Evolutionary conservation across 2,113 vertebrate genomes (phyloP), one percentile per base, ranked within the genome.

Genomic region (Anthoscopus minutus): DNA sequence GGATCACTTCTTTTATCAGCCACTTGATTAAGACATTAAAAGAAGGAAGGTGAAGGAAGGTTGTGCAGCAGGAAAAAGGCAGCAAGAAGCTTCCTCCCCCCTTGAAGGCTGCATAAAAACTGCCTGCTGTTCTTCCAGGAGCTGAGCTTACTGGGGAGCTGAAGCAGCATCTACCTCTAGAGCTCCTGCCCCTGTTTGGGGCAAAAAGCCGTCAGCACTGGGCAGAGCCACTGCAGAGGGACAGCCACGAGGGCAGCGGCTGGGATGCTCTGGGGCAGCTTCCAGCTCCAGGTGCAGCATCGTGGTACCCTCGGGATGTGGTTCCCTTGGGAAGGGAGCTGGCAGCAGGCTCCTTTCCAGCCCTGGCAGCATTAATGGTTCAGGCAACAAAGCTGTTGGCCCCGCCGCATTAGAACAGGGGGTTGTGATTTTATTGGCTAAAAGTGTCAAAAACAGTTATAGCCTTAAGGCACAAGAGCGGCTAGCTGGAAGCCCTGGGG

Each of bases 11-110:
- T 97, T 97, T 97, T 94, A 97, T 97, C 97, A 96, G 96, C 97
- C 92, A 83, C 97, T 97, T 97, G 97, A 97, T 98, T 97, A 98
- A 98, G 98, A 97, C 97, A 96, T 97, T 96, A 97, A 97, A 96
- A 97, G 96, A 51, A 87, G 86, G 96, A 96, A 98, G 98, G 97
- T 97, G 97, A 97, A 94, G 94, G 96, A 98, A 97, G 97, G 97
- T 95, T 97, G 96, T 92, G 92, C 57, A 17, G 86, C 62, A 84
- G 91, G 58, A 42, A 92, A 88, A 86, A 88, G 93, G 89, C 90
- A 54, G 74, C 74, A 20, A 54, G 35, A 57, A 77, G 81, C 95
- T 85, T 69, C 79, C 70, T 93, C 78, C 66, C 18, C 18, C 70
- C 80, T 24, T 1, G 61, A 79, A 66, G 82, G 53, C 95, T 94